These are phyloP conservation scores for Sander lucioperca DNA, from an alignment of 2,113 vertebrate genomes.

Conservation along the genomic window DNA sequence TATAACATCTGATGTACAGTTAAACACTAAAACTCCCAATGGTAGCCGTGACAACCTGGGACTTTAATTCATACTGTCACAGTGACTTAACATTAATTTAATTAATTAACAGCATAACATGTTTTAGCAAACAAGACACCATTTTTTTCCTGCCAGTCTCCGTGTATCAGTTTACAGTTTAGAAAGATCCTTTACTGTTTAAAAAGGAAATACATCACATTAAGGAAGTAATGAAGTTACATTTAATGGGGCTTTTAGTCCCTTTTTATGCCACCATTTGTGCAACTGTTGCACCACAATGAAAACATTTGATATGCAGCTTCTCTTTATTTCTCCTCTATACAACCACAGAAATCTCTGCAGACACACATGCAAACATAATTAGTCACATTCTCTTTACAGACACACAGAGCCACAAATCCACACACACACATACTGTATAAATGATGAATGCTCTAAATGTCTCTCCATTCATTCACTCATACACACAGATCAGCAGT, in stretches of 20 bases:
- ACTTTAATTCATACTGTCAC: neutral
- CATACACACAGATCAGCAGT: neutral
- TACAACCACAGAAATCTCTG: neutral
- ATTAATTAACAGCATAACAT: neutral
- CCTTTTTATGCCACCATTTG: neutral
- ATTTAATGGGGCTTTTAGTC: constrained; percentile 31
- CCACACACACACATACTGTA: neutral
- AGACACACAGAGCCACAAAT: neutral
- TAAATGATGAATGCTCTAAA: constrained; percentile 27
- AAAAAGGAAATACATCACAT: neutral
- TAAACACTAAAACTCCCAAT: neutral
- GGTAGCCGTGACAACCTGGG: neutral
- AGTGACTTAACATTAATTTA: neutral
- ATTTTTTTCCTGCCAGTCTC: accelerated
- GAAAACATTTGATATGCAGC: constrained; percentile 11
- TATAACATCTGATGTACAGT: neutral
- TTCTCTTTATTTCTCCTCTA: constrained; percentile 1
- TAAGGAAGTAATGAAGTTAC: neutral
- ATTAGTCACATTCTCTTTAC: constrained; percentile 30
- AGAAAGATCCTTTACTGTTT: neutral
- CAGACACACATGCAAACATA: constrained; percentile 11
- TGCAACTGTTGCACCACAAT: constrained; percentile 29
- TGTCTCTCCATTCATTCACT: constrained; percentile 19
- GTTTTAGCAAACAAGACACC: neutral
- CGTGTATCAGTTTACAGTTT: neutral